These are phyloP conservation scores for Acromyrmex charruanus DNA, from an alignment of 1,140 invertebrate species.

Conservation along the genomic window DNA sequence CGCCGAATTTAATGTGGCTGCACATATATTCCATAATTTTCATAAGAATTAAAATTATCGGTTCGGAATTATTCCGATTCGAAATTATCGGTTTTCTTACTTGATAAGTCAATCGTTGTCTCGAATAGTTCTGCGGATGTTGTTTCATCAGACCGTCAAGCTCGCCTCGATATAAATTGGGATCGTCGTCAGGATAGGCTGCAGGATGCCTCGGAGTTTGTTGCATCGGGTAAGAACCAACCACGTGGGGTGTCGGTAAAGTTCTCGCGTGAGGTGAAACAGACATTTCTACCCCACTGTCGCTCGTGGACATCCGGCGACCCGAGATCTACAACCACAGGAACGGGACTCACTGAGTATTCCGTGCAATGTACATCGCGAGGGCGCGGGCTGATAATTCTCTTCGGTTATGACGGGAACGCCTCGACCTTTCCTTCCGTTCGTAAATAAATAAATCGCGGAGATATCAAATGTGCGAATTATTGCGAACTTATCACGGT, in stretches of 20 bases:
- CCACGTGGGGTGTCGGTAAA: constrained; percentile 82
- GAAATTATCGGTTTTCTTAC: constrained; percentile 71
- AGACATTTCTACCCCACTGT: constrained; percentile 85
- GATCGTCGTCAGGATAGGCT: constrained; percentile 88
- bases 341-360: constrained; percentile 10
- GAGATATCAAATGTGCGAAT: constrained; percentile 14
- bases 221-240: constrained; percentile 81
- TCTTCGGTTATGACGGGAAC: not conserved
- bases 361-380: not conserved
- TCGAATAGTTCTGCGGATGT: constrained; percentile 88
- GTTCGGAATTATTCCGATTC: not conserved
- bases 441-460: constrained; percentile 40
- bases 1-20: not conserved
- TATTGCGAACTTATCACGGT: constrained; percentile 29
- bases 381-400: constrained; percentile 36
- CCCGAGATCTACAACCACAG: constrained; percentile 77
- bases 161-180: constrained; percentile 90
- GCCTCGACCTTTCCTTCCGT: not conserved
- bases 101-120: constrained; percentile 83
- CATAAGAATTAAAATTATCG: not conserved
- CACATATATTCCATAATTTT: not conserved
- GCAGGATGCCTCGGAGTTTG: constrained; percentile 84
- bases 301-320: constrained; percentile 84
- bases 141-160: constrained; percentile 91
- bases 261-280: constrained; percentile 84